Base-by-base conservation (phyloP, 92 coral and sea anemone species). In the Micromussa lordhowensis region DNA sequence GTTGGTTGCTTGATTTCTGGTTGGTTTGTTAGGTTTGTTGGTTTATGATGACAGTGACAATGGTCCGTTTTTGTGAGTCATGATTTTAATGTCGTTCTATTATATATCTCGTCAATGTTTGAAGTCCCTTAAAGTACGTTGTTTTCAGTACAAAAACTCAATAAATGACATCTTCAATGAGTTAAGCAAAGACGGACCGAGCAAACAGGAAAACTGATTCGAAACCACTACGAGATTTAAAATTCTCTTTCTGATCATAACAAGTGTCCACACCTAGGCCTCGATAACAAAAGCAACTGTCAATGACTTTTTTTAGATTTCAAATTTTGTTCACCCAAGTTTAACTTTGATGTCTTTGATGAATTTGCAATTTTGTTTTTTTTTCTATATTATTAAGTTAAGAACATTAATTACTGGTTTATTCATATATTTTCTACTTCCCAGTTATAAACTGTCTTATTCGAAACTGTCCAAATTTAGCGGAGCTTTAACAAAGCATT, bases 221-320 rank as follows among this genome's bases (percentile, higher is more conserved):
- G 76, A 71, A 71, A 71, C 76, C 15, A 15, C 44, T 69, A 2
- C 75, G 16, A 29, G 12, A 69, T 29, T n/a, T 32, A 5, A 26
- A 10, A 18, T 68, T 71, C 76, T 71, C 44, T 34, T 71, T 30
- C 24, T 34, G 48, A 71, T 34, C 38, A 71, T 71, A n/a, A 30
- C 77, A 22, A 9, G 18, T 72, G 77, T 32, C 24, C 77, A 72
- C 77, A 72, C 77, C 77, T 59, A 59, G 28, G n/a, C n/a, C 29
- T 73, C 49, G 8, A 73, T 71, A 19, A 71, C 34, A 69, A 71
- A 34, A 35, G 71, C 4, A 66, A 28, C 1, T 10, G 13, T 28
- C 4, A 66, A 66, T 26, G 31, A 26, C 28, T 61, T n/a, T n/a
- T 64, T 64, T 4, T 16, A 14, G 3, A 21, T 28, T n/a, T 26